Conservation (phyloP, 1,140 invertebrate genomes). For the Pseudoatta argentina region DNA sequence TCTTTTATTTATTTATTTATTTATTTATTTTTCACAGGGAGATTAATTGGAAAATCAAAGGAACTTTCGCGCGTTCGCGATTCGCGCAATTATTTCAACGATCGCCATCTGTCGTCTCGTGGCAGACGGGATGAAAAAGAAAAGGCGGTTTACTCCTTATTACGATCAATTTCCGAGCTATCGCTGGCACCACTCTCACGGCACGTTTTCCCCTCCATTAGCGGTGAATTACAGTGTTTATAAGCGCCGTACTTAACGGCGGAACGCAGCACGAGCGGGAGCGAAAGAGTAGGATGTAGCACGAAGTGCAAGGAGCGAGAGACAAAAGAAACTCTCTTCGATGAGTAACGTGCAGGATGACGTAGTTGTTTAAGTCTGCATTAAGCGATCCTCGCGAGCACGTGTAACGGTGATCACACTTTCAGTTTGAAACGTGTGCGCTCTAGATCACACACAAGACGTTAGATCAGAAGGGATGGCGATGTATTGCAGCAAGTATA, state of each 20-base stretch:
- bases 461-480: neutral
- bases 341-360: slow-evolving; percentile 57
- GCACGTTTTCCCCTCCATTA: slow-evolving; percentile 56
- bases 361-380: slow-evolving; percentile 53
- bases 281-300: slow-evolving; percentile 32
- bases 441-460: neutral
- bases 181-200: slow-evolving; percentile 33
- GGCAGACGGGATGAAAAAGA: slow-evolving; percentile 2
- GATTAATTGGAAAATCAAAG: slow-evolving; percentile 7
- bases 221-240: slow-evolving; percentile 59
- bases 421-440: slow-evolving; percentile 8
- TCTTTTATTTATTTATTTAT: neutral
- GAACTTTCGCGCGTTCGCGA: slow-evolving; percentile 16
- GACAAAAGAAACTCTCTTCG: slow-evolving; percentile 46
- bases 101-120: slow-evolving; percentile 42
- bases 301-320: slow-evolving; percentile 34
- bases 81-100: slow-evolving; percentile 37
- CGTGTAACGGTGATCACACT: slow-evolving; percentile 38
- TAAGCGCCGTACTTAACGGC: slow-evolving; percentile 50
- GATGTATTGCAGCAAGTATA: neutral
- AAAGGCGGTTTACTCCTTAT: slow-evolving; percentile 37
- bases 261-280: slow-evolving; percentile 10
- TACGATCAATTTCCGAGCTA: slow-evolving; percentile 49
- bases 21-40: neutral
- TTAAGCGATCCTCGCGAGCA: slow-evolving; percentile 37